Evolutionary conservation across 2,888 invertebrate species (phyloP), one percentile per base, ranked within the genome.

Genomic region (Neoascia interrupta): DNA sequence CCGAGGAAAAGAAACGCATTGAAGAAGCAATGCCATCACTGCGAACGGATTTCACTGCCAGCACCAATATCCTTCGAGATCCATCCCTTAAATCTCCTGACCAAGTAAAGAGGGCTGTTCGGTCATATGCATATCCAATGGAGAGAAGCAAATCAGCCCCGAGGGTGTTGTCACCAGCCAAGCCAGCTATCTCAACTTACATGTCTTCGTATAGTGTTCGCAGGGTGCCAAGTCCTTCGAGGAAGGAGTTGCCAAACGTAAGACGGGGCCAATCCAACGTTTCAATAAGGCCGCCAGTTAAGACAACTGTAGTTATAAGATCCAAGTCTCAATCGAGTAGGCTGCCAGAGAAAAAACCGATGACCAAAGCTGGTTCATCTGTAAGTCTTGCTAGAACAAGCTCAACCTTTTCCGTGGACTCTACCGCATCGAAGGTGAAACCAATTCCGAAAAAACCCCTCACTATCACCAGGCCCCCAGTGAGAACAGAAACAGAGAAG

Each of bases 51-150:
- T 88, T 88, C 31, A 86, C 88, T 80, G 87, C 88, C 0, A 88
- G 88, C 69, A 89, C 89, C 4, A 88, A 88, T 64, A 89, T 89
- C 2, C 81, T 89, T 41, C 81, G 87, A 1, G 88, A 92, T 26
- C 90, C 92, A 0, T 91, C 91, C 61, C 84, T 93, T 3, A 87
- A 91, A 36, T 92, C 92, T 0, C 91, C 92, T 0, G 90, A 90
- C 19, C 92, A 92, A 84, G 91, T 92, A 0, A 90, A 90, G 75
- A 89, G 89, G 69, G 90, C 89, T 5, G 87, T 89, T 60, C 89
- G 88, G 66, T 88, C 87, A 0, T 87, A 87, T 81, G 88, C 87
- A 58, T 83, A 83, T 2, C 85, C 85, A 26, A 74, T 83, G 28
- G 49, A 83, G 16, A 84, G 87, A 0, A 87, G 88, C 73, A 90